Evolutionary conservation across 2,797 vertebrate species (phyloP).

Genomic region (Acanthurus leucopareius): DNA sequence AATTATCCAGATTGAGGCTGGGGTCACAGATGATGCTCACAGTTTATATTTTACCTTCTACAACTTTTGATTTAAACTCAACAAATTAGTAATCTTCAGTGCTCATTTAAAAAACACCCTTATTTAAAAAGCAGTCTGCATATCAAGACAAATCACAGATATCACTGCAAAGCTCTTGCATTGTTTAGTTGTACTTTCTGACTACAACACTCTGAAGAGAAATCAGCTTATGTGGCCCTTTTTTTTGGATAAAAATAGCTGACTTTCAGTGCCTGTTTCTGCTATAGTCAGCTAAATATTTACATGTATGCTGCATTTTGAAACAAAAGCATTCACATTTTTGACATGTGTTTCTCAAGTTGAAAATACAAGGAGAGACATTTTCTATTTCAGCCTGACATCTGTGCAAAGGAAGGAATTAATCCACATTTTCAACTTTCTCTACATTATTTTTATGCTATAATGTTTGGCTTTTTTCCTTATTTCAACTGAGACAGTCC

Average conservation of each 20-base stretch:
- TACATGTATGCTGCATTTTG: constrained; percentile 3
- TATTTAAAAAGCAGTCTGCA: constrained; percentile 7
- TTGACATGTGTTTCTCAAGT: background rate
- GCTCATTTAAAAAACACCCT: background rate
- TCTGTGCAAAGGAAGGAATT: background rate
- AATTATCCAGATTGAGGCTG: background rate
- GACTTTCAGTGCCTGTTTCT: background rate
- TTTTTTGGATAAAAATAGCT: background rate
- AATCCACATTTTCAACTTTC: background rate
- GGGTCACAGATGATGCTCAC: background rate
- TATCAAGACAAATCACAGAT: background rate
- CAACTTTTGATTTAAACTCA: background rate
- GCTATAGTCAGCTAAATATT: background rate
- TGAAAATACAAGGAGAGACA: background rate
- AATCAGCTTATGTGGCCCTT: background rate
- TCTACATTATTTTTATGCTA: background rate
- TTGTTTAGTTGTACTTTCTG: background rate
- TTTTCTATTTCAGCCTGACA: background rate
- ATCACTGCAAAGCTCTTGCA: background rate
- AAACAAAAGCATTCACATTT: constrained; percentile 7
- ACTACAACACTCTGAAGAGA: background rate
- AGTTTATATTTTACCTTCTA: too few relatives aligned
- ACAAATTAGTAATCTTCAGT: background rate
- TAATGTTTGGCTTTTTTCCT: background rate
- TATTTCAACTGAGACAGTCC: constrained; percentile 1